phyloP scores from a whole-genome alignment of 2,113 vertebrate genomes.

The Neotragus pygmaeus region DNA sequence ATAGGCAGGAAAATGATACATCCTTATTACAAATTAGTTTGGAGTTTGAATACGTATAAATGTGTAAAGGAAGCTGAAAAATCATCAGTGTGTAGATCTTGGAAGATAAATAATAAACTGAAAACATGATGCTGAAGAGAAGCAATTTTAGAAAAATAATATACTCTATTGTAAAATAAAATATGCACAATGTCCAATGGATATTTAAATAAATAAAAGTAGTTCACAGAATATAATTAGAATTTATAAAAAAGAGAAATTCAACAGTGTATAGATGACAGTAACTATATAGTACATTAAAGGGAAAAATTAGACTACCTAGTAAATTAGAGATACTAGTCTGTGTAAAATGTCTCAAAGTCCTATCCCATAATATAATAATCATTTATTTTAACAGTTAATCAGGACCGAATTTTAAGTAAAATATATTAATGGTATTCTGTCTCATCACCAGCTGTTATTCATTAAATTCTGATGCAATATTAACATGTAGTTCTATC shows the following conservation, averaged over 20 bases:
- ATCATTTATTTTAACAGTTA: constrained; percentile 48
- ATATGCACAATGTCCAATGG: neutral
- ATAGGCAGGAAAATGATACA: neutral
- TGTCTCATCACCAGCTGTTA: constrained; percentile 45
- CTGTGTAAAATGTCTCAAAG: constrained; percentile 48
- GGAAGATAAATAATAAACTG: neutral
- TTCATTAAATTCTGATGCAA: constrained; percentile 43
- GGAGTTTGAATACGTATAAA: neutral
- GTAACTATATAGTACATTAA: constrained; percentile 39
- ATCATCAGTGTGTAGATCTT: neutral
- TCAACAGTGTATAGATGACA: neutral
- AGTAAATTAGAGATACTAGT: neutral
- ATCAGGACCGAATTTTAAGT: neutral
- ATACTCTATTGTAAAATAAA: neutral
- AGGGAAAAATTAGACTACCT: constrained; percentile 33
- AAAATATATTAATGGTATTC: constrained; percentile 44
- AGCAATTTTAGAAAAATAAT: neutral
- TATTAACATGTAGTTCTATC: neutral
- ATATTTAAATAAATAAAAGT: neutral
- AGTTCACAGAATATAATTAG: constrained; percentile 45
- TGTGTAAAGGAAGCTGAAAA: neutral
- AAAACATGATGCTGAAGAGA: neutral
- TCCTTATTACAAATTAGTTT: neutral
- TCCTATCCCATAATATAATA: neutral
- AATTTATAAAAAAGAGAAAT: constrained; percentile 36